phyloP scores from a whole-genome alignment of 2,797 vertebrate species.

The Ctenopoma kingsleyae region DNA sequence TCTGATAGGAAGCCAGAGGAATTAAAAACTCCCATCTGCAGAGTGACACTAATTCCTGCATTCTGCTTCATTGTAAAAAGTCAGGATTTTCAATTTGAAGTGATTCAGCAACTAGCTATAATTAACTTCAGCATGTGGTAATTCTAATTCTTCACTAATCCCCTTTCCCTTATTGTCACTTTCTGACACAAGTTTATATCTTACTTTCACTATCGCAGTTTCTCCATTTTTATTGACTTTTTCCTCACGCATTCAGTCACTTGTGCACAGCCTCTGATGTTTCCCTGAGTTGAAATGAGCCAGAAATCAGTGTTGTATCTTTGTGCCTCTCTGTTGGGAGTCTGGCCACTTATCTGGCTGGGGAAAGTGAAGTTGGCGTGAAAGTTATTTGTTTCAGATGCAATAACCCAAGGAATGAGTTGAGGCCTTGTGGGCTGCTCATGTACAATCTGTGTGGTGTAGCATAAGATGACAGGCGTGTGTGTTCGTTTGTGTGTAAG shows the following conservation, averaged over 20 bases:
- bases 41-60: constrained; percentile 85
- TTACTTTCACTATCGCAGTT: constrained; percentile 57
- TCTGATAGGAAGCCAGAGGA: constrained; percentile 82
- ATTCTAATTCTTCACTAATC: constrained; percentile 85
- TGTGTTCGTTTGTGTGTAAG: constrained; percentile 46
- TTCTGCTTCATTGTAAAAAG: constrained; percentile 76
- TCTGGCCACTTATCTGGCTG: constrained; percentile 51
- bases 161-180: constrained; percentile 71
- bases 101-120: constrained; percentile 80
- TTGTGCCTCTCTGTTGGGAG: constrained; percentile 54
- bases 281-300: constrained; percentile 54
- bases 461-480: constrained; percentile 47
- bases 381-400: constrained; percentile 70
- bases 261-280: constrained; percentile 47
- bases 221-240: constrained; percentile 40
- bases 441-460: constrained; percentile 47
- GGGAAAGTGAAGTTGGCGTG: constrained; percentile 56
- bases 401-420: constrained; percentile 66
- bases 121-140: constrained; percentile 86
- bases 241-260: constrained; percentile 28
- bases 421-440: constrained; percentile 58
- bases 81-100: constrained; percentile 80
- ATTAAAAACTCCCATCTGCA: constrained; percentile 81
- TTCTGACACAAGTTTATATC: constrained; percentile 76
- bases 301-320: constrained; percentile 54